Percentiles rank a stretch among this genome's conserved stretches.
These are phyloP conservation scores for Tinea trinotella DNA, from an alignment of 2,888 invertebrate species.

Conservation along the genomic window DNA sequence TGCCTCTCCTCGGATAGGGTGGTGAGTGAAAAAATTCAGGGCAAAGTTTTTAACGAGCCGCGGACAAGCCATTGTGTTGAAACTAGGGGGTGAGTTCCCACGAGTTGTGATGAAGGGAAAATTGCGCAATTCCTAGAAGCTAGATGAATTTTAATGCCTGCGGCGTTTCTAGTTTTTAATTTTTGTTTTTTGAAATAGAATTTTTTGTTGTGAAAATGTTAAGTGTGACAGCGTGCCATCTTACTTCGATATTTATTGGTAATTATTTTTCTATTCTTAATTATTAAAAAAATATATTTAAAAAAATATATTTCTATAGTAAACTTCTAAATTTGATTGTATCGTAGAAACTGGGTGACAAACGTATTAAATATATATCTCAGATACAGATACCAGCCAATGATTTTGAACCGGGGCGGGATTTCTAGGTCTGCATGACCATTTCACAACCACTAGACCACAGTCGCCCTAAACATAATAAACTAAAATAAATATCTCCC, in stretches of 20 bases:
- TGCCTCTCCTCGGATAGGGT: neutral
- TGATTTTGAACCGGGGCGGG: no score
- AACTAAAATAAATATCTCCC: no score
- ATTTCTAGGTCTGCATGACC: no score
- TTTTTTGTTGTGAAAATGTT: conserved; percentile 33
- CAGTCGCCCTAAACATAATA: no score
- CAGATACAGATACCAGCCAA: no score
- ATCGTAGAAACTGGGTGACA: no score
- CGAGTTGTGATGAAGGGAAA: neutral
- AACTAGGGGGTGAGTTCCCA: neutral
- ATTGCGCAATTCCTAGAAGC: neutral
- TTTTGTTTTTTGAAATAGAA: conserved; percentile 3
- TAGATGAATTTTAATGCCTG: neutral
- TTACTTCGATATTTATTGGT: conserved; percentile 52
- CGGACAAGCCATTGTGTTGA: neutral
- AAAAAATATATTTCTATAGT: no score
- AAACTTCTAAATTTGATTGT: no score
- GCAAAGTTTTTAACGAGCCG: neutral
- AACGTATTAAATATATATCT: no score
- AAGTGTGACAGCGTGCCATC: conserved; percentile 35
- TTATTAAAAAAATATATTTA: no score
- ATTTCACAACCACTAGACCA: no score
- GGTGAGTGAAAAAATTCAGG: neutral
- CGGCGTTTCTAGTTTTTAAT: neutral
- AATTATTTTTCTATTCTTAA: conserved; percentile 27